phyloP scores from a whole-genome alignment of 1,140 invertebrate genomes.

The Diabrotica virgifera region DNA sequence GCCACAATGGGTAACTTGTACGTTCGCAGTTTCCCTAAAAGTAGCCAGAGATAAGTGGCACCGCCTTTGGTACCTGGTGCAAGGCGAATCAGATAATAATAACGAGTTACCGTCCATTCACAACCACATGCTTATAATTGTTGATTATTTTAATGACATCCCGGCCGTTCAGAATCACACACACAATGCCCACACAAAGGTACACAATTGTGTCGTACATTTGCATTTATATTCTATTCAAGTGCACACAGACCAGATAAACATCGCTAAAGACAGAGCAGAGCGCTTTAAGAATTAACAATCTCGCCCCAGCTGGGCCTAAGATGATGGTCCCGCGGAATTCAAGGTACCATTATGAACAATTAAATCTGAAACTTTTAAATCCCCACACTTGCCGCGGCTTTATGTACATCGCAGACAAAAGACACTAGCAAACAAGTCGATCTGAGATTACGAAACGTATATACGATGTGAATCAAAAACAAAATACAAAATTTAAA shows the following conservation, averaged over 20 bases:
- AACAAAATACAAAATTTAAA: no score
- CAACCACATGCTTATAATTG: conserved; percentile 41
- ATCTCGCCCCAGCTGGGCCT: conserved; percentile 21
- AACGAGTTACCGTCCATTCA: conserved; percentile 36
- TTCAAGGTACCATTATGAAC: conserved; percentile 4
- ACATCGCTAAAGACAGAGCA: conserved; percentile 36
- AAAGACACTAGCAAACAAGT: no score
- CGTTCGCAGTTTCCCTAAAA: conserved; percentile 23
- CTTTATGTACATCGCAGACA: no score
- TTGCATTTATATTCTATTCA: conserved; percentile 45
- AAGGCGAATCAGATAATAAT: conserved; percentile 37
- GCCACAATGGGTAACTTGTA: conserved; percentile 21
- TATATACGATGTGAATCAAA: no score
- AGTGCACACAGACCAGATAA: conserved; percentile 35
- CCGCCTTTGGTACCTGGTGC: conserved; percentile 23
- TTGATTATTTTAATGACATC: conserved; percentile 47
- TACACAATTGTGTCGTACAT: conserved; percentile 44
- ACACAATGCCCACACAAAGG: conserved; percentile 42
- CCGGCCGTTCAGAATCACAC: conserved; percentile 39
- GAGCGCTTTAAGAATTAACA: conserved; percentile 36
- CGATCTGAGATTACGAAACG: no score
- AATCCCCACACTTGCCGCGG: background rate
- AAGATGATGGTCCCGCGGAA: conserved; percentile 13
- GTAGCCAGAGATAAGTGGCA: conserved; percentile 22
- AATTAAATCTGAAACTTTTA: conserved; percentile 2